These are phyloP conservation scores for Bufo bufo DNA, from an alignment of 2,113 vertebrate genomes.

Conservation along the genomic window DNA sequence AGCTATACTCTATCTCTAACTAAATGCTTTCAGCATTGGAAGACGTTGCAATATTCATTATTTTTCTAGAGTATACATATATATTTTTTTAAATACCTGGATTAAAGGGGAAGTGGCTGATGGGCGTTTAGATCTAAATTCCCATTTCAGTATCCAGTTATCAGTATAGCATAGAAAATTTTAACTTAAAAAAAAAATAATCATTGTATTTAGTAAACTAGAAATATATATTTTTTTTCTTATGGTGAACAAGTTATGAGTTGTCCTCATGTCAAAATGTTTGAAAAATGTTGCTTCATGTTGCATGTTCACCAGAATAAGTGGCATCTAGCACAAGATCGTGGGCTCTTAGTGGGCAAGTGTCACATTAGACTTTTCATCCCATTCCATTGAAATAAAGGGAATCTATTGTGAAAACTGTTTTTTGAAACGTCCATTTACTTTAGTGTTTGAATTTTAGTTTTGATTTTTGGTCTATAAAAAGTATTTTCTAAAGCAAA, in stretches of 20 bases:
- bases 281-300: constrained; percentile 20
- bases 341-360: not conserved
- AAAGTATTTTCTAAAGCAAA: not conserved
- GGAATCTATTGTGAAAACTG: constrained; percentile 26
- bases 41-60: constrained; percentile 34
- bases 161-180: constrained; percentile 24
- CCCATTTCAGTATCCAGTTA: not conserved
- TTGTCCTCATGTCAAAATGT: not conserved
- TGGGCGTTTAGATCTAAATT: constrained; percentile 1
- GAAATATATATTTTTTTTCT: not conserved
- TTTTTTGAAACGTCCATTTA: not conserved
- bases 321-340: constrained; percentile 7
- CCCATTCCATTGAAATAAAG: constrained; percentile 7
- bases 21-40: constrained; percentile 7
- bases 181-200: constrained; percentile 21
- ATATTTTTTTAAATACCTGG: constrained; percentile 42
- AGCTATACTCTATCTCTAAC: not conserved
- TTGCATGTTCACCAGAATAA: constrained; percentile 28
- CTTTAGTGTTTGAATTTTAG: not conserved
- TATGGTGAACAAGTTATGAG: not conserved
- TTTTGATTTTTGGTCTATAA: not conserved
- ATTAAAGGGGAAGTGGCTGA: constrained; percentile 4
- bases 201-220: constrained; percentile 26
- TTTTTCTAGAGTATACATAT: constrained; percentile 48
- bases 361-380: constrained; percentile 3